phyloP scores from a whole-genome alignment of 2,797 vertebrate genomes.

The Martes flavigula region DNA sequence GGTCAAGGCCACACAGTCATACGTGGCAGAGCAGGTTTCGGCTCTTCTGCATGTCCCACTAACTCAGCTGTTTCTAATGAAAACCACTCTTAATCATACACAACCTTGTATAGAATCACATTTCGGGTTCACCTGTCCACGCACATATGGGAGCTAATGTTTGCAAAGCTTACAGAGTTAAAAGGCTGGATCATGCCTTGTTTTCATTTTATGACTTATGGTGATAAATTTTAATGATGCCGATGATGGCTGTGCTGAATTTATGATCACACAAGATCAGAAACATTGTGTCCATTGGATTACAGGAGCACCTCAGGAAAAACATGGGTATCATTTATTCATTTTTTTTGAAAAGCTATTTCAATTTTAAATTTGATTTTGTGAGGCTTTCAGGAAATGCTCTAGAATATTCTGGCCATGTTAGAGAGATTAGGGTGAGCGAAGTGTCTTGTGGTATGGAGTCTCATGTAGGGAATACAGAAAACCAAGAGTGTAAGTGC shows the following conservation, averaged over 20 bases:
- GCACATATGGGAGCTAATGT: not conserved
- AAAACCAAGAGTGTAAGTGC: not conserved
- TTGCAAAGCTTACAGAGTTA: constrained; percentile 29
- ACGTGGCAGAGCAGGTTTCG: fast-evolving
- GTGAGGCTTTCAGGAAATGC: not conserved
- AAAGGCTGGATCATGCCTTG: not conserved
- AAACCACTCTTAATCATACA: not conserved
- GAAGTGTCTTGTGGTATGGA: not conserved
- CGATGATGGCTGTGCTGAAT: not conserved
- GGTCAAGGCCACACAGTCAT: not conserved
- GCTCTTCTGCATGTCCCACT: not conserved
- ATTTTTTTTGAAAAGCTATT: not conserved
- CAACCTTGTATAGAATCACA: not conserved
- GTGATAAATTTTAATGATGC: constrained; percentile 57
- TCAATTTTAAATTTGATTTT: constrained; percentile 18
- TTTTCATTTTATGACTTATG: constrained; percentile 53
- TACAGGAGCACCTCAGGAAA: not conserved
- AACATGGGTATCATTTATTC: not conserved
- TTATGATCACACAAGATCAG: constrained; percentile 5
- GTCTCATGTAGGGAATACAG: not conserved
- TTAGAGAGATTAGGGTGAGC: not conserved
- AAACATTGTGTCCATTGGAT: not conserved
- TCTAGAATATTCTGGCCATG: not conserved
- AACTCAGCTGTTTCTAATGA: not conserved
- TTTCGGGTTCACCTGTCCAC: not conserved